A percentile compares a stretch with the other conserved stretches of the same genome.
These are phyloP conservation scores for Gymnorhina tibicen DNA, from an alignment of 2,113 vertebrate genomes.

Conservation along the genomic window DNA sequence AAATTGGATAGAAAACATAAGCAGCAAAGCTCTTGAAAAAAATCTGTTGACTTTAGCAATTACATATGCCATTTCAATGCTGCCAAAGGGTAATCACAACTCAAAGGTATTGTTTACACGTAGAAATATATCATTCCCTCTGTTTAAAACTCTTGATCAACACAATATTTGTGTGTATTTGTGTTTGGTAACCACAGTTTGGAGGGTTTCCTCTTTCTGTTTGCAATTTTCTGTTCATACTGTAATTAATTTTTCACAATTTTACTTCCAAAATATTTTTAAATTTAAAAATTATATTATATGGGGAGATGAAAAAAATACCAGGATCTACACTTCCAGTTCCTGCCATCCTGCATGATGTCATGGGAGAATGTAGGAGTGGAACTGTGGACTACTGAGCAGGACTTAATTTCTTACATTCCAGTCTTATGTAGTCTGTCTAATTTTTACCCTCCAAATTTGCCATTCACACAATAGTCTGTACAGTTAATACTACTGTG, in stretches of 20 bases:
- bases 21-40: slow-evolving; percentile 32
- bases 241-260: background rate
- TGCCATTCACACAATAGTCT: background rate
- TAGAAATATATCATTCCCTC: background rate
- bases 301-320: background rate
- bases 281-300: background rate
- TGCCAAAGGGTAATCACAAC: background rate
- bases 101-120: slow-evolving; percentile 19
- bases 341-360: background rate
- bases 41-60: slow-evolving; percentile 43
- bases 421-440: background rate
- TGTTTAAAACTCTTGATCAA: background rate
- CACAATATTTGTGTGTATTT: background rate
- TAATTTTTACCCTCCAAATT: background rate
- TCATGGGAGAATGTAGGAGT: background rate
- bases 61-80: background rate
- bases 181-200: background rate
- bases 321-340: background rate
- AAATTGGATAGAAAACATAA: slow-evolving; percentile 64
- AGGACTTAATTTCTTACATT: background rate
- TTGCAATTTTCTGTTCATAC: background rate
- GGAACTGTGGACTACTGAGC: background rate
- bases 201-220: background rate
- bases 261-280: background rate
- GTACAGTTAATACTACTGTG: background rate